Conservation (phyloP, 2,797 vertebrate genomes). For the Spheniscus humboldti region DNA sequence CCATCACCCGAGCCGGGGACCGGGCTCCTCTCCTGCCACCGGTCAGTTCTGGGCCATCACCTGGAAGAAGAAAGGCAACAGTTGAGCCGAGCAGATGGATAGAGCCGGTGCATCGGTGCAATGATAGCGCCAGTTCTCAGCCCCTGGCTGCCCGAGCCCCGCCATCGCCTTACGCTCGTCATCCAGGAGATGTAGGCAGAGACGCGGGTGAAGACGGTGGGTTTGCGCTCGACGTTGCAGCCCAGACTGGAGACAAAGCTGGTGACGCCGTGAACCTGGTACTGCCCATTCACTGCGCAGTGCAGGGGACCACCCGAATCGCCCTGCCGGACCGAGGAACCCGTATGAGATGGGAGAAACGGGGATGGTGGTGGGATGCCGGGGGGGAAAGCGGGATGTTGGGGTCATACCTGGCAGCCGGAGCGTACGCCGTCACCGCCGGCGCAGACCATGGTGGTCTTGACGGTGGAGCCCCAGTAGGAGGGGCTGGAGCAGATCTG, state of each 20-base stretch:
- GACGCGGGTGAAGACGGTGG: slow-evolving; percentile 87
- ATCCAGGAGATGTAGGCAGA: slow-evolving; percentile 89
- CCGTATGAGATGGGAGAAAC: accelerated
- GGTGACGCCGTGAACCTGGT: slow-evolving; percentile 85
- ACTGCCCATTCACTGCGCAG: slow-evolving; percentile 78
- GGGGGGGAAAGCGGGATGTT: background rate
- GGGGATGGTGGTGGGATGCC: accelerated
- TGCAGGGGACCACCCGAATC: slow-evolving; percentile 90
- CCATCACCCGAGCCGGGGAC: accelerated
- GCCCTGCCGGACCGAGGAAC: slow-evolving; percentile 65
- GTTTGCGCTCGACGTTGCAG: slow-evolving; percentile 81
- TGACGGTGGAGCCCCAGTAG: slow-evolving; percentile 88
- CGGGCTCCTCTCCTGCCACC: accelerated
- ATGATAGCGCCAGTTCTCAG: background rate
- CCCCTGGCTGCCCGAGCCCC: accelerated
- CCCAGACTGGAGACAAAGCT: slow-evolving; percentile 87
- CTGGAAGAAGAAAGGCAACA: background rate
- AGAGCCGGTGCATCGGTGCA: accelerated
- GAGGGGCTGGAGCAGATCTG: slow-evolving; percentile 73
- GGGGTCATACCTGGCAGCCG: slow-evolving; percentile 82
- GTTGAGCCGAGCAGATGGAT: background rate
- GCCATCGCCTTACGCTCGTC: slow-evolving; percentile 68
- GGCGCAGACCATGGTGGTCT: slow-evolving; percentile 86
- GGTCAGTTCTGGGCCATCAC: background rate
- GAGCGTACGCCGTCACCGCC: slow-evolving; percentile 77